Evolutionary conservation across 2,888 invertebrate genomes (phyloP).

Genomic region (Coenonympha arcania): DNA sequence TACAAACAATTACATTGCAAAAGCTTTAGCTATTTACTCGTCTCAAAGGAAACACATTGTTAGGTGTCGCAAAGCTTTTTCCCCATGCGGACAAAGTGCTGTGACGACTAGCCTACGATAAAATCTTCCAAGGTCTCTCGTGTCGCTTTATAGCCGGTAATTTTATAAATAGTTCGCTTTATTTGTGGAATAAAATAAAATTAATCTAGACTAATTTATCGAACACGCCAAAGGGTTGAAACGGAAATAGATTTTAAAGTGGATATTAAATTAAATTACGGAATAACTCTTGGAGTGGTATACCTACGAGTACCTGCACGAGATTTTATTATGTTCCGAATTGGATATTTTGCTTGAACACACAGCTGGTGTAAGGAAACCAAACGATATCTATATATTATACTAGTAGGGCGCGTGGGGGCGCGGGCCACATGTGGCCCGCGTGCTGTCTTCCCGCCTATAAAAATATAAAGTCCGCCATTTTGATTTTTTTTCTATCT

Average conservation of each 20-base stretch:
- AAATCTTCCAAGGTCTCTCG: slow-evolving; percentile 4
- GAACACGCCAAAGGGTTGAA: neutral
- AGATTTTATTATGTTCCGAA: neutral
- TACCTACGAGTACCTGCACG: neutral
- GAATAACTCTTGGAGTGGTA: neutral
- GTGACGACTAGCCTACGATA: neutral
- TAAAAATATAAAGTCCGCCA: no score
- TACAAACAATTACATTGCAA: neutral
- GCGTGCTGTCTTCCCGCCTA: no score
- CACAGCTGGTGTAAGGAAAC: neutral
- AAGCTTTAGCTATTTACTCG: neutral
- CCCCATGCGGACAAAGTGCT: neutral
- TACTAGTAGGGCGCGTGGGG: no score
- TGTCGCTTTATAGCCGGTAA: slow-evolving; percentile 2
- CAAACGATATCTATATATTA: no score
- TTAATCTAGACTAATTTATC: slow-evolving; percentile 4
- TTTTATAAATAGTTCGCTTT: slow-evolving; percentile 7
- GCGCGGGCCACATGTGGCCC: no score
- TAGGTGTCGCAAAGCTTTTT: neutral
- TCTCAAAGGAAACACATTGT: neutral
- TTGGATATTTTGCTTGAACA: neutral
- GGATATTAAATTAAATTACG: no score
- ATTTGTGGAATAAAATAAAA: slow-evolving; percentile 5
- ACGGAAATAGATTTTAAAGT: neutral
- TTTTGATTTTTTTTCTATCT: no score